A percentile compares a stretch with the other conserved stretches of the same genome.
phyloP scores from a whole-genome alignment of 2,888 invertebrate species.

The Acrobasis consociella region DNA sequence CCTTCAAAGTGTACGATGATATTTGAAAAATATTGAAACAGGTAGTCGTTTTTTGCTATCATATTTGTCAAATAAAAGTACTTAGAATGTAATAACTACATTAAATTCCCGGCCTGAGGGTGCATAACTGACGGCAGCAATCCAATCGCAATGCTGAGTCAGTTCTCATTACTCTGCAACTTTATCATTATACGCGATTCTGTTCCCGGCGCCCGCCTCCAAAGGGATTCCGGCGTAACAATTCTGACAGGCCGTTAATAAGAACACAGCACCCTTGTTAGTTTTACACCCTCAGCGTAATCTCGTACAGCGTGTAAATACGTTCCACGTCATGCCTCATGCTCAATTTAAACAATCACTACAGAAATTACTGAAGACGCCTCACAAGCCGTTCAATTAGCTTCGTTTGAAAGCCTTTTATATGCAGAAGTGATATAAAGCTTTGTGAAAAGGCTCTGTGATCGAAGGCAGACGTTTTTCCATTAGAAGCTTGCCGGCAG shows the following conservation, averaged over 20 bases:
- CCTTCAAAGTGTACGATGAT: too few relatives aligned
- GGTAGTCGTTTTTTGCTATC: too few relatives aligned
- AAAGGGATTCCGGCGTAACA: conserved; percentile 63
- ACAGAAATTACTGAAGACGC: conserved; percentile 19
- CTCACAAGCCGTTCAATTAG: conserved; percentile 23
- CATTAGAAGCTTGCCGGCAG: conserved; percentile 57
- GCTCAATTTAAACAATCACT: conserved; percentile 18
- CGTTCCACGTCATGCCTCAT: conserved; percentile 39
- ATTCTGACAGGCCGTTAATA: conserved; percentile 76
- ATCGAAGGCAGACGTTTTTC: conserved; percentile 58
- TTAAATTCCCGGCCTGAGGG: not conserved
- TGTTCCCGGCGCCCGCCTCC: conserved; percentile 51
- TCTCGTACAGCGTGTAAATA: conserved; percentile 60
- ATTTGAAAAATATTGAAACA: too few relatives aligned
- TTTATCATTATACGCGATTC: conserved; percentile 19
- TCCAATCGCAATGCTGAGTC: conserved; percentile 16
- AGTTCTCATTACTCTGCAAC: conserved; percentile 13
- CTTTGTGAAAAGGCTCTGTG: conserved; percentile 46
- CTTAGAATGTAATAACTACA: too few relatives aligned
- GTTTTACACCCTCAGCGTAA: conserved; percentile 64
- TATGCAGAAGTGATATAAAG: conserved; percentile 40
- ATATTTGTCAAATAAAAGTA: too few relatives aligned
- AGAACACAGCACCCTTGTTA: conserved; percentile 73
- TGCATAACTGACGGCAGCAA: conserved; percentile 2
- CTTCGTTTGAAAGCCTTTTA: conserved; percentile 25